These are phyloP conservation scores for Oreochromis grahami DNA, from an alignment of 2,797 vertebrate species.

Conservation along the genomic window DNA sequence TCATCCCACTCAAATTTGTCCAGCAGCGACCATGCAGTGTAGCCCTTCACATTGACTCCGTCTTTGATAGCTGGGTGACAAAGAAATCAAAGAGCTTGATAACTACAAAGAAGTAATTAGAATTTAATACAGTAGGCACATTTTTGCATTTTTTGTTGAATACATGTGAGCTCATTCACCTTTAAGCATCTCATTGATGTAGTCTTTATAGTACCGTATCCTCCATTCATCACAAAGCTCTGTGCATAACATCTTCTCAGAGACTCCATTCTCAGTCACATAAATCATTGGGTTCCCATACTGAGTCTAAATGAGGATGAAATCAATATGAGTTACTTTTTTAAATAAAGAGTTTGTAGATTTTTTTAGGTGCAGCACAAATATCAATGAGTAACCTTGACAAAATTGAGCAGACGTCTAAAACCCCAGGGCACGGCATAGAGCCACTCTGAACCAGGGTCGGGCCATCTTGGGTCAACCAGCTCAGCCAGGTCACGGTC, in stretches of 20 bases:
- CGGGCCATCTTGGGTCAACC: slow-evolving; percentile 89
- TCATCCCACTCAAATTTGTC: slow-evolving; percentile 97
- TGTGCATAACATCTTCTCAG: slow-evolving; percentile 82
- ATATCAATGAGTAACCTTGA: slow-evolving; percentile 79
- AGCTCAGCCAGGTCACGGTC: slow-evolving; percentile 86
- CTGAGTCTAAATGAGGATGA: slow-evolving; percentile 78
- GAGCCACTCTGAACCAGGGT: slow-evolving; percentile 86
- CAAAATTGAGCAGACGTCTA: slow-evolving; percentile 88
- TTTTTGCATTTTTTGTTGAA: background rate
- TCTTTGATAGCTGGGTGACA: slow-evolving; percentile 85
- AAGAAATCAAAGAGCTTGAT: background rate
- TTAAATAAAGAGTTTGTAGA: background rate
- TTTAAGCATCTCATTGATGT: slow-evolving; percentile 86
- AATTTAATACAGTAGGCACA: background rate
- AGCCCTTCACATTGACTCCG: slow-evolving; percentile 88
- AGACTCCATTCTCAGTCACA: slow-evolving; percentile 91
- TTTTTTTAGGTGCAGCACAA: background rate
- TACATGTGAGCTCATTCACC: slow-evolving; percentile 27
- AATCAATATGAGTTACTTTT: background rate
- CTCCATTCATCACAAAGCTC: slow-evolving; percentile 92
- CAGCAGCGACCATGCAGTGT: slow-evolving; percentile 92
- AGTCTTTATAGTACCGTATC: slow-evolving; percentile 88
- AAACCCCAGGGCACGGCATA: slow-evolving; percentile 93
- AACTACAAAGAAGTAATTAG: background rate
- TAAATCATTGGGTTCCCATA: slow-evolving; percentile 88